These are phyloP conservation scores for Drosophila falleni DNA, from an alignment of 2,888 invertebrate species.

Conservation along the genomic window DNA sequence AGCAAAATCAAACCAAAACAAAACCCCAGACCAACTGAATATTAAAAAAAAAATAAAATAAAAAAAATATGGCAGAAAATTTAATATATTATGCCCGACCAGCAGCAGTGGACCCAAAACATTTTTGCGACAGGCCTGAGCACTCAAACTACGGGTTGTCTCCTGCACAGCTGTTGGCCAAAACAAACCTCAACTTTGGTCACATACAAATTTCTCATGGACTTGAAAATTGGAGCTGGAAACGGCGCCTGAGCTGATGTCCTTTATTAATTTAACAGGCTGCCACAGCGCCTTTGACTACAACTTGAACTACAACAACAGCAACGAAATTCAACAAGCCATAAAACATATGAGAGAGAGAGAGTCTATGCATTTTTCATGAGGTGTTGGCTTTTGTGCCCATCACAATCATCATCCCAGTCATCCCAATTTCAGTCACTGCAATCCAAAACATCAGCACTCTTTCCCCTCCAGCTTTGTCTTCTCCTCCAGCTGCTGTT, in stretches of 20 bases:
- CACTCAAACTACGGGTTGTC: conserved; percentile 41
- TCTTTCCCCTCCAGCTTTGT: conserved; percentile 10
- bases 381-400: conserved; percentile 84
- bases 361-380: conserved; percentile 84
- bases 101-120: conserved; percentile 21
- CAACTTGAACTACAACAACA: conserved; percentile 74
- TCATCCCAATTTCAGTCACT: conserved; percentile 1
- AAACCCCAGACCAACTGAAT: conserved; percentile 4
- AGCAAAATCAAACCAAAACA: conserved; percentile 57
- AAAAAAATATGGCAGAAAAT: conserved; percentile 53
- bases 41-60: conserved; percentile 5
- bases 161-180: conserved; percentile 74
- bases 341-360: conserved; percentile 84
- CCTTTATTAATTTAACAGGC: conserved; percentile 82
- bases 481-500: conserved; percentile 5
- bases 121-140: conserved; percentile 40
- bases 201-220: conserved; percentile 52
- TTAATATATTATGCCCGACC: conserved; percentile 60
- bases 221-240: conserved; percentile 2
- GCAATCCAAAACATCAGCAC: conserved; percentile 24
- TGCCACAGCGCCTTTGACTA: conserved; percentile 70
- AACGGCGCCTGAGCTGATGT: conserved; percentile 38
- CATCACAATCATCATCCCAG: conserved; percentile 64
- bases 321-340: conserved; percentile 83
- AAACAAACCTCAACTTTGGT: conserved; percentile 73